Conservation (phyloP, 1,140 invertebrate genomes). For the Hyles vespertilio region DNA sequence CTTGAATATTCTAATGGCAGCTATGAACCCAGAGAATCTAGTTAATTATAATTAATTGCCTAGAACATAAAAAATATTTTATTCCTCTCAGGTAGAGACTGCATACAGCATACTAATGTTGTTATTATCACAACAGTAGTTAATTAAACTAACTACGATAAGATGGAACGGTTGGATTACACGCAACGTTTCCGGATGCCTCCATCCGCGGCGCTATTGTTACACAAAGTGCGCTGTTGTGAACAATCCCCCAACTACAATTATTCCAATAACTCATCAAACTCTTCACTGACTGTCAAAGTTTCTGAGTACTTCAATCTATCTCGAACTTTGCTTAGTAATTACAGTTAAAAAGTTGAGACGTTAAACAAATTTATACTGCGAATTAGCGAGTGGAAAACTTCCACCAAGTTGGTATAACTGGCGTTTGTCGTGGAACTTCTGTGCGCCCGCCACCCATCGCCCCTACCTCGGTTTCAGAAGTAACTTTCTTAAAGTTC, state of each 20-base stretch:
- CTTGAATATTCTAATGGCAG: too few species aligned
- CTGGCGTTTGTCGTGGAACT: constrained; percentile 61
- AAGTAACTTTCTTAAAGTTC: constrained; percentile 58
- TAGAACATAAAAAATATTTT: too few species aligned
- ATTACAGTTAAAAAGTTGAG: constrained; percentile 73
- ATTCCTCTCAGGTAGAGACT: too few species aligned
- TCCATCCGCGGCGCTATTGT: too few species aligned
- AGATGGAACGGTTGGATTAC: too few species aligned
- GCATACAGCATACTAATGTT: too few species aligned
- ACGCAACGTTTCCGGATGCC: too few species aligned
- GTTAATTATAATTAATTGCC: too few species aligned
- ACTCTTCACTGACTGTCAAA: constrained; percentile 39
- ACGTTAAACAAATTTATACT: constrained; percentile 75
- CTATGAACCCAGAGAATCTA: too few species aligned
- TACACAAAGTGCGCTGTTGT: background rate
- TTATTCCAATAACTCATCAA: constrained; percentile 42
- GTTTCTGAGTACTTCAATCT: constrained; percentile 59
- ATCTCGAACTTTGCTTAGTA: constrained; percentile 64
- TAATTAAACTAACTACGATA: too few species aligned
- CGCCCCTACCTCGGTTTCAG: constrained; percentile 39
- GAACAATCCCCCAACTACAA: constrained; percentile 17
- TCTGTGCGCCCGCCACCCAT: constrained; percentile 50
- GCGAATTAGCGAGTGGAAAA: constrained; percentile 64
- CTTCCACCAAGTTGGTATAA: constrained; percentile 43
- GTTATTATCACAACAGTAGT: too few species aligned